phyloP scores from a whole-genome alignment of 2,888 invertebrate species.

The Drosophila limbata region DNA sequence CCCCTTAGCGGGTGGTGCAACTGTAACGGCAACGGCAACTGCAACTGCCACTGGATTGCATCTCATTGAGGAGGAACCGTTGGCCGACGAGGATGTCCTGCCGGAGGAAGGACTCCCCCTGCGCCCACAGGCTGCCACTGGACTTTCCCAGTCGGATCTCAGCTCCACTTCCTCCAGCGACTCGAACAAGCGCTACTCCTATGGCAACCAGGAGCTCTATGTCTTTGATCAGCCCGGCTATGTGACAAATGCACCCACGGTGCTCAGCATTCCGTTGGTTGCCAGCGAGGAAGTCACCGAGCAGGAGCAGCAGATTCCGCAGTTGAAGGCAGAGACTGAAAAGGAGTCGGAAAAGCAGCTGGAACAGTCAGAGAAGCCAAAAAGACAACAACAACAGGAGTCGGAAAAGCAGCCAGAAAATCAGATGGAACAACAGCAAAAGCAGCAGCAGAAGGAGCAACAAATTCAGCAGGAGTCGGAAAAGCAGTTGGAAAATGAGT shows the following conservation, averaged over 20 bases:
- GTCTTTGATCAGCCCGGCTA: slow-evolving; percentile 91
- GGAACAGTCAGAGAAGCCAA: background rate
- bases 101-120: background rate
- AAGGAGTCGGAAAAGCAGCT: background rate
- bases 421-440: slow-evolving; percentile 53
- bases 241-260: slow-evolving; percentile 82
- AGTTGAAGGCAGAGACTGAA: background rate
- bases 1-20: slow-evolving; percentile 4
- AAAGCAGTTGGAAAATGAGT: background rate
- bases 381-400: background rate
- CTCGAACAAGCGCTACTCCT: slow-evolving; percentile 91
- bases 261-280: slow-evolving; percentile 48
- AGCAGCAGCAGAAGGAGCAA: background rate
- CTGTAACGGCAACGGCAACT: background rate
- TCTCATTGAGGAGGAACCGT: slow-evolving; percentile 79
- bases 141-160: slow-evolving; percentile 92
- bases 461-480: background rate
- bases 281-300: slow-evolving; percentile 23
- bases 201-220: slow-evolving; percentile 92
- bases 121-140: slow-evolving; percentile 85
- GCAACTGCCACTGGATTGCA: slow-evolving; percentile 77
- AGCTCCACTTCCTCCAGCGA: slow-evolving; percentile 90
- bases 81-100: slow-evolving; percentile 33
- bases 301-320: slow-evolving; percentile 28
- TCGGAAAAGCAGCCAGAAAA: background rate